Evolutionary conservation across 2,797 vertebrate species (phyloP), one percentile per base, ranked within the genome.

Genomic region (Typhlichthys eigenmanni): DNA sequence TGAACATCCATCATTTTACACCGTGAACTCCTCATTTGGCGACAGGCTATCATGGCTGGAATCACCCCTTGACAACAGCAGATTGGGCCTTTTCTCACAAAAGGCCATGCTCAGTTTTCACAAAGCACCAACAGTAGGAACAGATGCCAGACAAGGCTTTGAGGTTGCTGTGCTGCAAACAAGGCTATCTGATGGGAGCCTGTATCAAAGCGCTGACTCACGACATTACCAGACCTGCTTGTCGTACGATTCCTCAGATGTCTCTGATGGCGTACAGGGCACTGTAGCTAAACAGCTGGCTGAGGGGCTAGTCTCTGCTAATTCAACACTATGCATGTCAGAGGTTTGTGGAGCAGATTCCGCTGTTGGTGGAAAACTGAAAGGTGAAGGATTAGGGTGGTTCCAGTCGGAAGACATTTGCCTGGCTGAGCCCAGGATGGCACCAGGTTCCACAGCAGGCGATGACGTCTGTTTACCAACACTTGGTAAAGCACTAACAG

Each of bases 171-270:
- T 75, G 14, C 14, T 59, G 7, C 58, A 54, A 19, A 10, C 61
- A 14, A 3, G 0, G 2, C 32, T 13, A 5, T 70, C 65, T 0
- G 64, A 80, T 61, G 68, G 74, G 24, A 92, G 85, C 68, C 64
- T 86, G 3, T 82, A 87, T 4, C 58, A 71, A 14, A 91, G 80
- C 62, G 11, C 68, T 0, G 82, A 91, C 64, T 91, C 91, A 0
- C 86, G 92, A 58, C 51, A 79, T 13, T 91, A 91, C 65, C 75
- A 87, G 52, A 86, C 76, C 55, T 89, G 91, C 7, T 62, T 3
- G 49, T 90, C 89, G 49, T 65, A 74, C 1, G 48, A 55, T 81
- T 93, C 80, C 52, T 90, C 75, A 10, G 55, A 64, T 34, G 49
- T 5, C 48, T 71, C 68, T 54, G 34, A 49, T 5, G 1, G 29